phyloP scores from a whole-genome alignment of 2,113 vertebrate species.

The Macheiramphus alcinus region DNA sequence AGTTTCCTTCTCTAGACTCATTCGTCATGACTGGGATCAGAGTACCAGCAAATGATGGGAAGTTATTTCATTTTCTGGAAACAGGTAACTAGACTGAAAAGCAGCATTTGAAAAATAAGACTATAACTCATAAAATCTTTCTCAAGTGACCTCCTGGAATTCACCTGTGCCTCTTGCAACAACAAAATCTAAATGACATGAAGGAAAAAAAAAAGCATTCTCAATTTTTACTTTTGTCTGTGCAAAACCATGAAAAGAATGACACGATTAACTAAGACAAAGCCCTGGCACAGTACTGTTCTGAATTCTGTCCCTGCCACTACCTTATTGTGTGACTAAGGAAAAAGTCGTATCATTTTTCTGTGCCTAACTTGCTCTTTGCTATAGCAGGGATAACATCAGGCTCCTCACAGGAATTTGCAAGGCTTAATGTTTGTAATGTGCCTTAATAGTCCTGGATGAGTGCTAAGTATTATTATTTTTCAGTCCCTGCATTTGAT shows the following conservation, averaged over 20 bases:
- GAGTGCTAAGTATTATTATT: slow-evolving; percentile 58
- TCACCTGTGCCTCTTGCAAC: background rate
- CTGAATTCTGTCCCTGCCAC: background rate
- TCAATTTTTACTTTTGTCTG: background rate
- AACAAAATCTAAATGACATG: background rate
- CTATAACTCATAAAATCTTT: slow-evolving; percentile 27
- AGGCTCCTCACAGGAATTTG: slow-evolving; percentile 15
- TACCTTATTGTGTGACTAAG: background rate
- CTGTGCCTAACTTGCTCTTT: background rate
- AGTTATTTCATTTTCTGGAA: slow-evolving; percentile 74
- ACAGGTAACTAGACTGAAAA: slow-evolving; percentile 62
- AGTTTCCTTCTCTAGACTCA: slow-evolving; percentile 60
- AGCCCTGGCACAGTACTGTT: background rate
- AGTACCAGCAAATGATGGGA: slow-evolving; percentile 63
- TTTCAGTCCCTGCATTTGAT: slow-evolving; percentile 50
- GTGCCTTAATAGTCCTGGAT: slow-evolving; percentile 19
- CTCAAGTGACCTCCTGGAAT: slow-evolving; percentile 22
- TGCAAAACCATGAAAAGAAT: background rate
- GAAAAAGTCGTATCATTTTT: background rate
- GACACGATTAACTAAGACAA: background rate
- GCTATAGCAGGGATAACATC: background rate
- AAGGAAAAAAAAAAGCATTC: background rate
- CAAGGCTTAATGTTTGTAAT: slow-evolving; percentile 13
- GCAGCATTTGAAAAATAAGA: slow-evolving; percentile 64
- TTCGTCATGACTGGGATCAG: slow-evolving; percentile 71